Conservation (phyloP, 2,888 invertebrate species). For the Chrysodeixis includens region DNA sequence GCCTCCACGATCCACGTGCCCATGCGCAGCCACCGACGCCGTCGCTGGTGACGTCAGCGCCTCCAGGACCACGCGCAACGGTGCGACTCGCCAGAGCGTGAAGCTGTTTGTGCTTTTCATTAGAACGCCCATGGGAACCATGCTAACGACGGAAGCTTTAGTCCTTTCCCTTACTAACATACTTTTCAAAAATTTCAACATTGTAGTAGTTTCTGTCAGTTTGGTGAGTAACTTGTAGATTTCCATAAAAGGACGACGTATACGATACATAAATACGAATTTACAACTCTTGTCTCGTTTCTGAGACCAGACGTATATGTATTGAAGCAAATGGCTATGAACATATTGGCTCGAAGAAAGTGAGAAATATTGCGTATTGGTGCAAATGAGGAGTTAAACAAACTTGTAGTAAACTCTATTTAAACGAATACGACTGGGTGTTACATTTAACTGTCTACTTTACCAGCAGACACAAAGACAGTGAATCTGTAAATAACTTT, state of each 20-base stretch:
- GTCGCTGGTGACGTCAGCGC: constrained; percentile 81
- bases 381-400: constrained; percentile 73
- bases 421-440: constrained; percentile 19
- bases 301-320: constrained; percentile 14
- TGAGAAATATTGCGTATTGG: constrained; percentile 80
- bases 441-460: constrained; percentile 7
- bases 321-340: constrained; percentile 33
- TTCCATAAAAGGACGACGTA: neutral
- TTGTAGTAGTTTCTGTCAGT: constrained; percentile 10
- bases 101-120: constrained; percentile 79
- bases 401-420: constrained; percentile 58
- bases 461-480: constrained; percentile 14
- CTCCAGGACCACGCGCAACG: constrained; percentile 75
- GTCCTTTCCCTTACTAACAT: constrained; percentile 67
- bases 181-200: constrained; percentile 44
- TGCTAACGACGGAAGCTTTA: constrained; percentile 63
- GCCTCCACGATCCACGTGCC: constrained; percentile 84
- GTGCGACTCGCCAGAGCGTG: constrained; percentile 74
- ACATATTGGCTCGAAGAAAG: constrained; percentile 71
- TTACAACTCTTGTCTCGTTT: constrained; percentile 5
- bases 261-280: too few relatives aligned
- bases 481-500: constrained; percentile 16
- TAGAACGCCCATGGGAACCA: constrained; percentile 81
- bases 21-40: constrained; percentile 75
- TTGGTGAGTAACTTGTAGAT: constrained; percentile 21